Percentiles rank a stretch among this genome's conserved stretches.
Conservation (phyloP, 2,888 invertebrate species). For the Lamproptera curius region DNA sequence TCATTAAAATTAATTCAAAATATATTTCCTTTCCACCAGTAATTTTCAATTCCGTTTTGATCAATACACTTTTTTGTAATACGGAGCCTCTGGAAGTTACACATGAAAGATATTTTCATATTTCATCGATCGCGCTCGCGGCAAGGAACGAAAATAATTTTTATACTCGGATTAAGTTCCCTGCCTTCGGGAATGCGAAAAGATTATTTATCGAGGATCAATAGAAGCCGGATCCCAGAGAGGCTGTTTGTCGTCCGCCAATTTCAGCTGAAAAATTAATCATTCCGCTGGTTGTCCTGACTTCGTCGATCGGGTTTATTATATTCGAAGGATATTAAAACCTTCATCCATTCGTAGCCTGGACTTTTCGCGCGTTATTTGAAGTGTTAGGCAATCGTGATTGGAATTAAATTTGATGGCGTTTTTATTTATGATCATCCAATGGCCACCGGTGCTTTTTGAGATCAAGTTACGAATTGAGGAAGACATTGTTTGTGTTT, state of each 20-base stretch:
- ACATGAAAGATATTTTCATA: background rate
- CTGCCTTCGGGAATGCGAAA: background rate
- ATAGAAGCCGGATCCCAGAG: constrained; percentile 5
- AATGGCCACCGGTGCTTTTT: too few relatives aligned
- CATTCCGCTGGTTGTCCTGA: constrained; percentile 16
- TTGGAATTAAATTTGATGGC: too few relatives aligned
- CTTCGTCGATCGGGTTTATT: constrained; percentile 20
- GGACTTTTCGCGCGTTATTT: constrained; percentile 4
- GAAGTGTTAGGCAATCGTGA: too few relatives aligned
- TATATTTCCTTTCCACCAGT: too few relatives aligned
- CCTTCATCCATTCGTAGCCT: background rate
- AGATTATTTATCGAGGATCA: constrained; percentile 18
- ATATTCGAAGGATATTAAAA: constrained; percentile 17
- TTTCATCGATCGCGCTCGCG: background rate
- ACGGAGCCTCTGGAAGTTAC: background rate
- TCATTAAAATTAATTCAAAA: too few relatives aligned
- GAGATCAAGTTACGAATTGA: too few relatives aligned
- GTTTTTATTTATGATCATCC: too few relatives aligned
- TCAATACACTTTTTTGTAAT: background rate
- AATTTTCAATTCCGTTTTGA: background rate
- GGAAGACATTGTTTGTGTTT: too few relatives aligned
- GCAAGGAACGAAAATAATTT: constrained; percentile 6
- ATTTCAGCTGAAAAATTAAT: constrained; percentile 21
- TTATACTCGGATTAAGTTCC: background rate
- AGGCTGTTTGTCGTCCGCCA: constrained; percentile 17